Percentiles rank a stretch among this genome's conserved stretches.
Evolutionary conservation across 2,113 vertebrate species (phyloP).

Genomic region (Sorex fumeus): DNA sequence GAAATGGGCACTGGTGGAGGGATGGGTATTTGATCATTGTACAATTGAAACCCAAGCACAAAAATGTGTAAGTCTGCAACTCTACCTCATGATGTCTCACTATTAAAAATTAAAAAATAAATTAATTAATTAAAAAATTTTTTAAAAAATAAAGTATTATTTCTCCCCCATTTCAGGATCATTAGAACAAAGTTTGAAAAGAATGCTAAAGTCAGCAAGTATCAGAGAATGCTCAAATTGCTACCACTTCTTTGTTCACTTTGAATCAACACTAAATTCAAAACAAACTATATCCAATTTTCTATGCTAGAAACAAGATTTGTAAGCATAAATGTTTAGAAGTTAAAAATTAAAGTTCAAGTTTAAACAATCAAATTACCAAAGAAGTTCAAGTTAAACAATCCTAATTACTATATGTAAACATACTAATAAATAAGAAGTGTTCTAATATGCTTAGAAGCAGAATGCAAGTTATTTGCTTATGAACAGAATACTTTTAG

Average conservation of each 20-base stretch:
- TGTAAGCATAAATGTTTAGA: background rate
- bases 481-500: background rate
- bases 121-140: too few relatives aligned
- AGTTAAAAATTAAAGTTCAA: background rate
- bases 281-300: background rate
- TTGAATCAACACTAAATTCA: conserved; percentile 29
- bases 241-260: background rate
- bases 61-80: too few relatives aligned
- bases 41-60: too few relatives aligned
- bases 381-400: background rate
- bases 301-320: conserved; percentile 13
- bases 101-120: too few relatives aligned
- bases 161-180: background rate
- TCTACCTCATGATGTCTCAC: too few relatives aligned
- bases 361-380: too few relatives aligned
- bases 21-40: too few relatives aligned
- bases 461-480: background rate
- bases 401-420: background rate
- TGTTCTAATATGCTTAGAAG: background rate
- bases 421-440: background rate
- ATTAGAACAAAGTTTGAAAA: conserved; percentile 55
- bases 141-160: conserved; percentile 28
- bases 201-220: background rate
- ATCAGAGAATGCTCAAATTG: conserved; percentile 5
- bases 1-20: too few relatives aligned